Evolutionary conservation across 2,113 vertebrate genomes (phyloP), one percentile per base, ranked within the genome.

Genomic region (Oryzias celebensis): DNA sequence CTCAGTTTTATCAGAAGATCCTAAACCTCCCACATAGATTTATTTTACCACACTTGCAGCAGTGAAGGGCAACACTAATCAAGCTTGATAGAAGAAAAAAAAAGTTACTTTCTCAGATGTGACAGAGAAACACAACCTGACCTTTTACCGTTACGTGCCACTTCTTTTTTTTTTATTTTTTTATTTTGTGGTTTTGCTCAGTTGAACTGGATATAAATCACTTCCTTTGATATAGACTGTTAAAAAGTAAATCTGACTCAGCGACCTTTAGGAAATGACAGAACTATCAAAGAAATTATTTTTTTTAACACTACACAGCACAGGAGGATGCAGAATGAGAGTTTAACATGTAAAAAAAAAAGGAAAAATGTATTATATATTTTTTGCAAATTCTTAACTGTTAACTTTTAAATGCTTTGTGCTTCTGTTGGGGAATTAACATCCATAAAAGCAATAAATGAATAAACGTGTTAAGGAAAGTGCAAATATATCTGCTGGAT

Each of bases 241-340:
- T 85, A 77, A 74, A 73, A 77, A 84, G 68, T 60, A 31, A 65
- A 65, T 71, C 59, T 54, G 56, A 80, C 45, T 77, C 65, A 64
- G 56, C 80, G 69, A 79, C 71, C 68, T 84, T 88, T 71, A 74
- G 7, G 43, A 6, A 68, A 13, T 55, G 57, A 63, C 66, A 73
- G 42, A 75, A 71, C 4, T 20, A 8, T 26, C 24, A 31, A 53
- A 31, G 4, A 52, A 31, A 28, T 31, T 15, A 14, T 17, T 20
- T 18, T 18, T 47, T 18, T 18, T 48, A 3, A 18, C 46, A 48
- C 18, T 7, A 18, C 10, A 17, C 46, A 48, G 18, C 46, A 48
- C 8, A 18, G 46, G 7, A 47, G 45, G 46, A 48, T 18, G 20
- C 47, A 10, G 7, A 48, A 18, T 48, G 47, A 48, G 47, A 7